A percentile compares a stretch with the other conserved stretches of the same genome.
Conservation (phyloP, 2,888 invertebrate genomes). For the Eupithecia tripunctaria region DNA sequence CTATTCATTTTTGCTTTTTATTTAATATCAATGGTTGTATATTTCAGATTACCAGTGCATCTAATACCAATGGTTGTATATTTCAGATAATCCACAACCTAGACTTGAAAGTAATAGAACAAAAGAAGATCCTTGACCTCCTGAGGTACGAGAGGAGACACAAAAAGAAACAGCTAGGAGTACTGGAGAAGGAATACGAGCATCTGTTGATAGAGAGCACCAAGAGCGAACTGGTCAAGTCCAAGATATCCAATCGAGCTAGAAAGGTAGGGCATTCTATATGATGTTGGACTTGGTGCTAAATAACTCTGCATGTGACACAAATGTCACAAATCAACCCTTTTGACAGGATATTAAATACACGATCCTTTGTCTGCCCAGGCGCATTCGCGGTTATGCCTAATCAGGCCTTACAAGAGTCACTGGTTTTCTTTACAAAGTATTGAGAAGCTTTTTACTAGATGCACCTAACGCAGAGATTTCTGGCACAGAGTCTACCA, state of each 20-base stretch:
- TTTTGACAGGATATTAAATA: too few relatives aligned
- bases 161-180: constrained; percentile 84
- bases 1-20: too few relatives aligned
- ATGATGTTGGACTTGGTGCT: not conserved
- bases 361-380: too few relatives aligned
- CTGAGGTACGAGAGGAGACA: constrained; percentile 88
- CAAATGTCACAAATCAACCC: not conserved
- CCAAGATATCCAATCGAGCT: constrained; percentile 83
- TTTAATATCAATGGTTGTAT: not conserved
- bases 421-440: not conserved
- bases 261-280: constrained; percentile 83
- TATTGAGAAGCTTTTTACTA: not conserved
- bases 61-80: not conserved
- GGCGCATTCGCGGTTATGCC: too few relatives aligned
- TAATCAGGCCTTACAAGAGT: too few relatives aligned
- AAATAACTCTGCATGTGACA: not conserved
- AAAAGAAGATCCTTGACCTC: constrained; percentile 89
- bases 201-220: constrained; percentile 85
- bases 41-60: constrained; percentile 62
- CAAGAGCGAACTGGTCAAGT: constrained; percentile 75
- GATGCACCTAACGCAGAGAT: not conserved
- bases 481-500: not conserved
- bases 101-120: constrained; percentile 89
- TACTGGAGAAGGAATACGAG: constrained; percentile 86
- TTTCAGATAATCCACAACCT: constrained; percentile 79